Conservation (phyloP, 2,888 invertebrate species). For the Oxystoma pomonae region DNA sequence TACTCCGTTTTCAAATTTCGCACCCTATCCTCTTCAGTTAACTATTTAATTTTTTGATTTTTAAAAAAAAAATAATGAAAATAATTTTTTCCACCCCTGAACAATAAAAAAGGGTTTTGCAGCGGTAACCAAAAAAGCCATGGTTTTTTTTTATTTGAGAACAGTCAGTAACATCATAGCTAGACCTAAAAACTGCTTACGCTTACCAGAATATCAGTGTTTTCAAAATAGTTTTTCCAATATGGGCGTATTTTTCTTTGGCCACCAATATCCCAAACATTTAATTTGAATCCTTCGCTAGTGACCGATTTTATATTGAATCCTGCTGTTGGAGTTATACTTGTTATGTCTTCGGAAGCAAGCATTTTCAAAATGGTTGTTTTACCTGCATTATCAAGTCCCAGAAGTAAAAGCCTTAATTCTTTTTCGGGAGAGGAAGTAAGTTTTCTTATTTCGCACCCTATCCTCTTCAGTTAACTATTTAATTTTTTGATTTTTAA, state of each 20-base stretch:
- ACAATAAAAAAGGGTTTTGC: no score
- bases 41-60: no score
- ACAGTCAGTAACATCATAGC: not conserved
- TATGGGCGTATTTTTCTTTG: slow-evolving; percentile 98
- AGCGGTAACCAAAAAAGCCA: no score
- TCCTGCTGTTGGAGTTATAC: slow-evolving; percentile 95
- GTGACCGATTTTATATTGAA: slow-evolving; percentile 98
- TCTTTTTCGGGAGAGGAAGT: slow-evolving; percentile 89
- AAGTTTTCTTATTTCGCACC: no score
- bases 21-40: no score
- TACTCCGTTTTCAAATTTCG: no score
- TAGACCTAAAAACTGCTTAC: not conserved
- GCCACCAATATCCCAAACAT: slow-evolving; percentile 99
- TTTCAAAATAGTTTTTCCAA: slow-evolving; percentile 99
- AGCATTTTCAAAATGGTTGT: slow-evolving; percentile 93
- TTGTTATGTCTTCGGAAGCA: slow-evolving; percentile 93
- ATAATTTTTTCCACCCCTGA: no score
- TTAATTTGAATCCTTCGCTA: slow-evolving; percentile 92
- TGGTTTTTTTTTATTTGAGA: no score
- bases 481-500: no score
- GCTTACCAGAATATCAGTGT: slow-evolving; percentile 93
- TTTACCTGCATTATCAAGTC: slow-evolving; percentile 98
- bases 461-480: no score
- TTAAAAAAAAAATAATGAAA: no score
- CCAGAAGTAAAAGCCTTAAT: slow-evolving; percentile 82